phyloP scores from a whole-genome alignment of 2,797 vertebrate species.

The Sebastes iracundus region DNA sequence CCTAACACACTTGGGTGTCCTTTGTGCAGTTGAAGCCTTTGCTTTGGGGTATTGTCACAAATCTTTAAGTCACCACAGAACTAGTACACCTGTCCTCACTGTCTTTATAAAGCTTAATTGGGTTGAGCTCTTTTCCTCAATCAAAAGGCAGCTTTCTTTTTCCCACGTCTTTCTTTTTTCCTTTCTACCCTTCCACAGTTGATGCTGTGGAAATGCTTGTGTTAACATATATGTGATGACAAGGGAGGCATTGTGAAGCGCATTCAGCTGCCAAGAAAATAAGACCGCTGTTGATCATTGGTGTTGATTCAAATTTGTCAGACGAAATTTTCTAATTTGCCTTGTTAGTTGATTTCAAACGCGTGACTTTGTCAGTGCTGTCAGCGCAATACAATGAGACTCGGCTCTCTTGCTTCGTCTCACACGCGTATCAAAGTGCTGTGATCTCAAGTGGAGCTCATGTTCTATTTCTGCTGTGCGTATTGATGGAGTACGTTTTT shows the following conservation, averaged over 20 bases:
- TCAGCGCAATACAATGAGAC: neutral
- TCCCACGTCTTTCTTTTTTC: neutral
- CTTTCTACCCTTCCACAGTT: neutral
- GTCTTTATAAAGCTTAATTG: constrained; percentile 79
- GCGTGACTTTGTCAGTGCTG: neutral
- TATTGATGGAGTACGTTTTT: neutral
- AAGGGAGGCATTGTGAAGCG: neutral
- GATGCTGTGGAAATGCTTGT: constrained; percentile 1
- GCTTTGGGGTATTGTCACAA: constrained; percentile 79
- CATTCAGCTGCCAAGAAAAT: constrained; percentile 13
- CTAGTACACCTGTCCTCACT: constrained; percentile 70
- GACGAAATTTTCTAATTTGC: constrained; percentile 1
- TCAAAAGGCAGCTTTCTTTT: constrained; percentile 23
- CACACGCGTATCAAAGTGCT: neutral
- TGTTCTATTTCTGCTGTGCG: neutral
- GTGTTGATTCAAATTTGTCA: constrained; percentile 29
- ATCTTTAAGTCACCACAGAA: constrained; percentile 74
- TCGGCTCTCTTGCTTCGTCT: constrained; percentile 2
- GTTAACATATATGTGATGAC: constrained; percentile 23
- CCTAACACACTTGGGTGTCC: constrained; percentile 78
- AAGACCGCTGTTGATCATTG: neutral
- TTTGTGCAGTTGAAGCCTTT: constrained; percentile 75
- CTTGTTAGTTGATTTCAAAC: constrained; percentile 17
- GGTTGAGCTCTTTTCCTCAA: constrained; percentile 62
- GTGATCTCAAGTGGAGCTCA: neutral